Evolutionary conservation across 2,888 invertebrate species (phyloP).

Genomic region (Agonopterix subpropinquella): DNA sequence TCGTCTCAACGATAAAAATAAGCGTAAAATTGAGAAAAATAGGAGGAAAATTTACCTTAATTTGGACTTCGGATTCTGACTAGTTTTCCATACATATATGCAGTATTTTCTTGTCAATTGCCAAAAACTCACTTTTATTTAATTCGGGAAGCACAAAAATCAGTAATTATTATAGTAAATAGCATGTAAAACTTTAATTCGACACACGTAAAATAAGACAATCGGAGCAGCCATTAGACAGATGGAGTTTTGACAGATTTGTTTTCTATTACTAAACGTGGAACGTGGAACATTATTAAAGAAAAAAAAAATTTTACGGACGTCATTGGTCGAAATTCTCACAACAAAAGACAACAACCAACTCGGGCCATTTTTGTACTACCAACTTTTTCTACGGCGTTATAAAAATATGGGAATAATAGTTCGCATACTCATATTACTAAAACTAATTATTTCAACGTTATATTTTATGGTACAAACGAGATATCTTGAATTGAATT

Average conservation of each 20-base stretch:
- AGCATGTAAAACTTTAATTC: constrained; percentile 22
- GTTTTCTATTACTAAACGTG: too few relatives aligned
- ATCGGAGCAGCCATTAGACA: constrained; percentile 39
- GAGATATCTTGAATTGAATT: too few relatives aligned
- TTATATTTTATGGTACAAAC: too few relatives aligned
- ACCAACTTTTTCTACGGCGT: too few relatives aligned
- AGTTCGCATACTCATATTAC: too few relatives aligned
- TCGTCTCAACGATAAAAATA: constrained; percentile 28
- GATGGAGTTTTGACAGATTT: constrained; percentile 6
- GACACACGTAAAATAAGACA: constrained; percentile 35
- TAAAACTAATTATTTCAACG: too few relatives aligned
- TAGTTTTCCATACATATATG: constrained; percentile 8
- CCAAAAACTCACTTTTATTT: constrained; percentile 9
- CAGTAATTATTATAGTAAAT: constrained; percentile 9
- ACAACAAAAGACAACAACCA: too few relatives aligned
- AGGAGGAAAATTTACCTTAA: constrained; percentile 40
- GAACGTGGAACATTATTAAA: too few relatives aligned
- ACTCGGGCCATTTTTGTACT: too few relatives aligned
- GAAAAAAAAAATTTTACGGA: too few relatives aligned
- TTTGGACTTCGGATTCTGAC: constrained; percentile 20
- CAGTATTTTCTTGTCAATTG: constrained; percentile 8
- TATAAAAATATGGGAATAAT: too few relatives aligned
- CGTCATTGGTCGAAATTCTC: too few relatives aligned
- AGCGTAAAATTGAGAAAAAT: constrained; percentile 31
- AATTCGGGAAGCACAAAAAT: constrained; percentile 9